These are phyloP conservation scores for Arion vulgaris DNA, from an alignment of 1,140 invertebrate genomes.

Conservation along the genomic window DNA sequence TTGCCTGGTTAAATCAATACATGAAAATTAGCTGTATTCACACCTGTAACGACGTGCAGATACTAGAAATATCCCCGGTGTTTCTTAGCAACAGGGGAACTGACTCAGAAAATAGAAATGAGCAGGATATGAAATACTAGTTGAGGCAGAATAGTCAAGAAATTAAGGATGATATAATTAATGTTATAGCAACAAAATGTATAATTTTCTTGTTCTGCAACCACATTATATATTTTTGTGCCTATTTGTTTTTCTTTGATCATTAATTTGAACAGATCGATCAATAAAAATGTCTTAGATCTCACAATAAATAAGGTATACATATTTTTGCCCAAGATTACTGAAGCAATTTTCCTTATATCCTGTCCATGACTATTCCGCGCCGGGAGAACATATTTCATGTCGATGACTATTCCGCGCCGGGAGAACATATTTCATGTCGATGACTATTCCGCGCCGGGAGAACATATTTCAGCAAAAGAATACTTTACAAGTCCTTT, in stretches of 20 bases:
- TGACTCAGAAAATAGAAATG: not conserved
- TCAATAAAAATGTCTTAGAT: not conserved
- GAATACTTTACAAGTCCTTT: no score
- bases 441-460: no score
- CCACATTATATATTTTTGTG: not conserved
- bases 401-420: no score
- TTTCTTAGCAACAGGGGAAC: not conserved
- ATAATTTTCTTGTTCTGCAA: not conserved
- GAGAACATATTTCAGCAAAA: no score
- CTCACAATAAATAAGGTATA: no score
- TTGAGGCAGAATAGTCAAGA: not conserved
- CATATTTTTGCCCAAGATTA: no score
- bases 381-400: no score
- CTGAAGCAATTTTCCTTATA: no score
- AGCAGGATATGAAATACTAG: not conserved
- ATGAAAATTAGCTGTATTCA: not conserved
- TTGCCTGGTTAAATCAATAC: not conserved
- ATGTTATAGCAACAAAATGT: not conserved
- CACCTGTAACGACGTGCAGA: not conserved
- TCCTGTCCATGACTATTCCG: no score
- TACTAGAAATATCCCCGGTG: not conserved
- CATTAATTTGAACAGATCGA: not conserved
- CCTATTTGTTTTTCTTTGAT: not conserved
- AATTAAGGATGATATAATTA: not conserved
- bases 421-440: no score